Conservation (phyloP, 2,888 invertebrate genomes). For the Eustalomyia histrio region DNA sequence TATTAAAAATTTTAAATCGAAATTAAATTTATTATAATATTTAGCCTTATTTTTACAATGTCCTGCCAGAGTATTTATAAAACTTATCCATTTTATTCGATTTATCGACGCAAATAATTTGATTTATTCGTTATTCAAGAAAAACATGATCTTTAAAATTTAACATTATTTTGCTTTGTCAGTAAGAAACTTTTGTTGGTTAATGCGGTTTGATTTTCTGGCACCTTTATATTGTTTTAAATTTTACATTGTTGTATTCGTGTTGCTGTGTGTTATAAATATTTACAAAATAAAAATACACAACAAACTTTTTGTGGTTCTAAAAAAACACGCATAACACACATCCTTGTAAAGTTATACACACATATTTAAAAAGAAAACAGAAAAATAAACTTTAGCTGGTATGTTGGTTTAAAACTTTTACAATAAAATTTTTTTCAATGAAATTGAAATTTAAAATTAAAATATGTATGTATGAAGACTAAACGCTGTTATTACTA, state of each 20-base stretch:
- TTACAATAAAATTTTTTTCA: not conserved
- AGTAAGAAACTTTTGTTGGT: constrained; percentile 24
- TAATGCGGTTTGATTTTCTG: constrained; percentile 54
- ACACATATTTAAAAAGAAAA: not conserved
- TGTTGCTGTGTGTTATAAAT: constrained; percentile 7
- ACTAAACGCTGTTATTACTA: not conserved
- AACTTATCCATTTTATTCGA: too few relatives aligned
- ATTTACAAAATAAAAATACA: constrained; percentile 20
- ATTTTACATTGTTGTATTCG: constrained; percentile 17
- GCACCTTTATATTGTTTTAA: constrained; percentile 46
- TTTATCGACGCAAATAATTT: too few relatives aligned
- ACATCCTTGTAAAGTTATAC: not conserved
- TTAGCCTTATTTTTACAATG: too few relatives aligned
- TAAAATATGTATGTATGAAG: not conserved
- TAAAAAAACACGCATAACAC: constrained; percentile 35
- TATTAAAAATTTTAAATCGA: too few relatives aligned
- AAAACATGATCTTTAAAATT: too few relatives aligned
- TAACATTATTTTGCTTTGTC: too few relatives aligned
- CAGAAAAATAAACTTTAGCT: not conserved
- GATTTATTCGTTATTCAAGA: too few relatives aligned
- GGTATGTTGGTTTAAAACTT: constrained; percentile 24
- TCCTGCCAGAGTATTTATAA: too few relatives aligned
- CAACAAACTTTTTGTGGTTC: constrained; percentile 43
- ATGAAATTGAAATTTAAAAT: not conserved
- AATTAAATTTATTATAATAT: too few relatives aligned